phyloP scores from a whole-genome alignment of 2,113 vertebrate genomes.

The Triplophysa siluroides region DNA sequence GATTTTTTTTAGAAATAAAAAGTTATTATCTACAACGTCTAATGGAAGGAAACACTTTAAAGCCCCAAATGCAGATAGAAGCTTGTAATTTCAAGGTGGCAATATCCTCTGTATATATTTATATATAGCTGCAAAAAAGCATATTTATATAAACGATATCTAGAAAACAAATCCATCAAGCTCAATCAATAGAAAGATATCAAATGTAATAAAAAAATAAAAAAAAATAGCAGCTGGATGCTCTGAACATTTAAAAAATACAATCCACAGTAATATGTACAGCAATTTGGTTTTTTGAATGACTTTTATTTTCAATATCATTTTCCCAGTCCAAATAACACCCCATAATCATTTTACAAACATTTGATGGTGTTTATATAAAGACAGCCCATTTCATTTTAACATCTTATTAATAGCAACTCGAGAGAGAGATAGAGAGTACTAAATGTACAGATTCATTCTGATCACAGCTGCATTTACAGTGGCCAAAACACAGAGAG shows the following conservation, averaged over 20 bases:
- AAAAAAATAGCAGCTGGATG: background rate
- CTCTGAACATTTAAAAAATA: background rate
- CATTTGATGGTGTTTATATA: slow-evolving; percentile 54
- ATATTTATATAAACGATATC: background rate
- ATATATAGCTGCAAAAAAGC: background rate
- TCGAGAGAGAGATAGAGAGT: slow-evolving; percentile 74
- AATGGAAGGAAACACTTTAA: too few relatives aligned
- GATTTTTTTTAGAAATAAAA: too few relatives aligned
- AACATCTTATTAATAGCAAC: slow-evolving; percentile 90
- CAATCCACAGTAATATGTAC: slow-evolving; percentile 23
- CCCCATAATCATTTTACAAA: slow-evolving; percentile 60
- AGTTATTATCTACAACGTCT: too few relatives aligned
- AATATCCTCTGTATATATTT: too few relatives aligned
- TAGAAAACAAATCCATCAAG: background rate
- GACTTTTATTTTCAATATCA: slow-evolving; percentile 58
- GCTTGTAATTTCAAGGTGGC: too few relatives aligned
- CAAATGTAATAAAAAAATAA: background rate
- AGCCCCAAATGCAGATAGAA: too few relatives aligned
- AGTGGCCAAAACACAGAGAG: slow-evolving; percentile 88
- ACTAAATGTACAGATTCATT: slow-evolving; percentile 89
- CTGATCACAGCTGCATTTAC: slow-evolving; percentile 85
- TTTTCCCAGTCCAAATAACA: slow-evolving; percentile 41
- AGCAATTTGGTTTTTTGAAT: slow-evolving; percentile 54
- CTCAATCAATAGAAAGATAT: slow-evolving; percentile 1
- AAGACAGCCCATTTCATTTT: slow-evolving; percentile 67